A percentile compares a stretch with the other conserved stretches of the same genome.
Evolutionary conservation across 2,113 vertebrate genomes (phyloP).

Genomic region (Daboia siamensis): DNA sequence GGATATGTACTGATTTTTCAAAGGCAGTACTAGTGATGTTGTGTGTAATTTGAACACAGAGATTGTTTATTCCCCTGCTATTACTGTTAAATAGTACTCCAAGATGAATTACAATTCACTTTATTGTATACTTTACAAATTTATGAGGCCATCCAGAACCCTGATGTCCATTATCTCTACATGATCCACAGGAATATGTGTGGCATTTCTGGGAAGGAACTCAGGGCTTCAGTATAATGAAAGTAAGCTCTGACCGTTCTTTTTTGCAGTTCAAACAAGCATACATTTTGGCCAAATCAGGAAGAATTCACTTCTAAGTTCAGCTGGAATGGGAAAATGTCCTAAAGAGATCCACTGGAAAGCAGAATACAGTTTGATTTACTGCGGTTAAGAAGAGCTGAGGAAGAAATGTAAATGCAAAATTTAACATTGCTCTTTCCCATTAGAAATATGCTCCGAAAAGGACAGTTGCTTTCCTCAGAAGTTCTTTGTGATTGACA

Average conservation of each 20-base stretch:
- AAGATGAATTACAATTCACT: background rate
- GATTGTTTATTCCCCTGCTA: background rate
- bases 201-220: background rate
- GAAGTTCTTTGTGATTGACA: slow-evolving; percentile 75
- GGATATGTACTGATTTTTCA: background rate
- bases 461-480: slow-evolving; percentile 68
- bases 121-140: background rate
- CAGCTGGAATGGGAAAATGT: background rate
- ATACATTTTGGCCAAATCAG: background rate
- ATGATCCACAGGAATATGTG: background rate
- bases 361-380: background rate
- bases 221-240: background rate
- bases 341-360: background rate
- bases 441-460: slow-evolving; percentile 74
- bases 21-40: background rate
- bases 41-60: background rate
- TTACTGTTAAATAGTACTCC: background rate
- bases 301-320: background rate
- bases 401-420: background rate
- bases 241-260: background rate
- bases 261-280: background rate
- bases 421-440: background rate
- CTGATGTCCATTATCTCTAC: background rate
- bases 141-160: no score
- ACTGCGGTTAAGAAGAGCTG: background rate